Conservation (phyloP, 64 coral and sea anemone species). For the Platygyra sinensis region DNA sequence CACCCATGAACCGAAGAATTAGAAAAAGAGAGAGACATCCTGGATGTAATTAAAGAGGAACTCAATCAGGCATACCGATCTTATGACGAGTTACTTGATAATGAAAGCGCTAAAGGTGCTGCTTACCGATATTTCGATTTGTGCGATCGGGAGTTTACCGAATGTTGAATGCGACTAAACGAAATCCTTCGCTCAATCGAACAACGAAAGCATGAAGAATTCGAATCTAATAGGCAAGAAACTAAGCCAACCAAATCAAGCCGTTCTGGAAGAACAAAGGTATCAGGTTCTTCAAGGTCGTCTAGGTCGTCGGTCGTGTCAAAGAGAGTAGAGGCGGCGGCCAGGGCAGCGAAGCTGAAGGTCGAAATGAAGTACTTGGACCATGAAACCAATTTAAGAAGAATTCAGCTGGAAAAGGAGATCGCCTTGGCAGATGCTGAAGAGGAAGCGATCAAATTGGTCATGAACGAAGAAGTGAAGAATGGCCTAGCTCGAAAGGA, state of each 20-base stretch:
- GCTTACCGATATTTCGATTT: background rate
- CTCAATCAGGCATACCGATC: conserved; percentile 35
- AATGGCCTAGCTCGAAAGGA: no score
- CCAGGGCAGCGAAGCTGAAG: conserved; percentile 42
- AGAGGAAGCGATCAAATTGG: conserved; percentile 36
- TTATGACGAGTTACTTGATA: conserved; percentile 26
- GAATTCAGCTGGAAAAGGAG: conserved; percentile 52
- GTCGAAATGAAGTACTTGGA: conserved; percentile 49
- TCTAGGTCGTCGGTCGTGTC: conserved; percentile 27
- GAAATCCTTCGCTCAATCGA: conserved; percentile 33
- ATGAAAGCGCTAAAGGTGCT: background rate
- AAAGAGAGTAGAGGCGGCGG: conserved; percentile 39
- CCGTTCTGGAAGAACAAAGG: background rate
- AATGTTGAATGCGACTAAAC: conserved; percentile 18
- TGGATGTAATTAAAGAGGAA: conserved; percentile 54
- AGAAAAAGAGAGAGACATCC: conserved; percentile 2
- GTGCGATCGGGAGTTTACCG: background rate
- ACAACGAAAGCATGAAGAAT: background rate
- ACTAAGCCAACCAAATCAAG: background rate
- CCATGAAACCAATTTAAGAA: conserved; percentile 46
- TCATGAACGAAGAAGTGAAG: background rate
- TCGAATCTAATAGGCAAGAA: conserved; percentile 4
- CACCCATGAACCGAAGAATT: background rate
- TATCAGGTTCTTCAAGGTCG: conserved; percentile 30
- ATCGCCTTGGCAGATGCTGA: conserved; percentile 60